Conservation (phyloP, 2,113 vertebrate species). For the Arizona elegans region DNA sequence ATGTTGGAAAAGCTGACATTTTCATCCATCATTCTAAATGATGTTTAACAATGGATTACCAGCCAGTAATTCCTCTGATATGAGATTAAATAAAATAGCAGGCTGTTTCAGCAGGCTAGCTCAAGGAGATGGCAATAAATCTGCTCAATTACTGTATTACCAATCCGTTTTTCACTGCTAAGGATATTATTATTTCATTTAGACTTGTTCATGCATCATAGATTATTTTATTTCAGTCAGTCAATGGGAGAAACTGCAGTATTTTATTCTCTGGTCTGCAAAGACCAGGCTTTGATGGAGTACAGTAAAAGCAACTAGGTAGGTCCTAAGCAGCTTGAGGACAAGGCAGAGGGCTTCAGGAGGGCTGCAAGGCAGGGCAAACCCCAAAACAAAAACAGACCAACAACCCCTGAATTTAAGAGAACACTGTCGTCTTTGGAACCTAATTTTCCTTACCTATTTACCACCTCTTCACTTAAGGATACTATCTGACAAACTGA, state of each 20-base stretch:
- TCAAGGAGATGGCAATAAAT: constrained; percentile 89
- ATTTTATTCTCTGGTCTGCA: constrained; percentile 80
- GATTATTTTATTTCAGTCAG: constrained; percentile 94
- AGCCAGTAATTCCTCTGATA: constrained; percentile 90
- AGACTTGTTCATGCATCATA: constrained; percentile 93
- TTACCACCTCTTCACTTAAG: constrained; percentile 78
- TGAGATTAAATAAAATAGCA: constrained; percentile 96
- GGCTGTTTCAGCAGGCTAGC: constrained; percentile 84
- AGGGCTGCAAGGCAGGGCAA: constrained; percentile 20
- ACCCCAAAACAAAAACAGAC: constrained; percentile 23
- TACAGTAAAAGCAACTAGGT: constrained; percentile 60
- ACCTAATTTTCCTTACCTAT: constrained; percentile 79
- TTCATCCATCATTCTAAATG: constrained; percentile 94
- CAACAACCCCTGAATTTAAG: constrained; percentile 44
- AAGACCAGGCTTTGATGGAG: constrained; percentile 73
- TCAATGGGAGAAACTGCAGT: constrained; percentile 89
- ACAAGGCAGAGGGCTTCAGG: constrained; percentile 53
- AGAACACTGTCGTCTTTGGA: constrained; percentile 62
- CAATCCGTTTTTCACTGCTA: constrained; percentile 92
- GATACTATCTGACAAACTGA: constrained; percentile 81
- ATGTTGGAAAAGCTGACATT: constrained; percentile 86
- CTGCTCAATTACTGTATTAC: constrained; percentile 90
- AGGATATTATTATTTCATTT: constrained; percentile 99
- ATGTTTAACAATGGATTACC: constrained; percentile 95
- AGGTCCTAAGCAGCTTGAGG: constrained; percentile 38